phyloP scores from a whole-genome alignment of 2,888 invertebrate species.

The Dorcus parallelipipedus region DNA sequence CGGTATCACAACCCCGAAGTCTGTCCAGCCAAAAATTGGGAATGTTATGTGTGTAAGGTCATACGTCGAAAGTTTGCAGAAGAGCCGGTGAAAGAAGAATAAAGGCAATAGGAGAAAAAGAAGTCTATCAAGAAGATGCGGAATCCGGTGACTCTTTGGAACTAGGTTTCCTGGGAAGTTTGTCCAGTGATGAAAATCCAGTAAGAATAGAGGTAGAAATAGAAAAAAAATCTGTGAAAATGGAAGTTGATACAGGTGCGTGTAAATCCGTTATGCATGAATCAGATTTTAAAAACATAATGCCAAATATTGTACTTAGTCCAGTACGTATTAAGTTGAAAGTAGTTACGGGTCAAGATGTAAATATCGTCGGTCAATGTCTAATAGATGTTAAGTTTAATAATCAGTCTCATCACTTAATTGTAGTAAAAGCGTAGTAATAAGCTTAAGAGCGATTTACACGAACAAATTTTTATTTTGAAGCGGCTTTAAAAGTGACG shows the following conservation, averaged over 20 bases:
- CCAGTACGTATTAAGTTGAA: conserved; percentile 11
- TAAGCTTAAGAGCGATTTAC: too few species aligned
- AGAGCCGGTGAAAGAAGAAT: not conserved
- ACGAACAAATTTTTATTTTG: too few species aligned
- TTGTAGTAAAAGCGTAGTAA: conserved; percentile 8
- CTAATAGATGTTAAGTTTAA: conserved; percentile 7
- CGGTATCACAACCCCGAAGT: not conserved
- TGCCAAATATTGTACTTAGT: not conserved
- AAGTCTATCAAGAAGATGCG: not conserved
- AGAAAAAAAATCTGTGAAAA: not conserved
- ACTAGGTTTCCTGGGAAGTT: too few species aligned
- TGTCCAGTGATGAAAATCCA: too few species aligned
- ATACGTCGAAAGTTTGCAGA: conserved; percentile 4
- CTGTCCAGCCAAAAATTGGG: conserved; percentile 8
- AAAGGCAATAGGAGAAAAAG: conserved; percentile 4
- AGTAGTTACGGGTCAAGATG: conserved; percentile 10
- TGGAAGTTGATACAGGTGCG: conserved; percentile 10
- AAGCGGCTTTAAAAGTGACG: too few species aligned
- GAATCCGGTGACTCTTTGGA: not conserved
- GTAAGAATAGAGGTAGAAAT: not conserved
- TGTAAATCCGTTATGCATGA: conserved; percentile 1
- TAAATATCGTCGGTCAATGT: conserved; percentile 12
- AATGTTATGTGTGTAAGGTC: conserved; percentile 7
- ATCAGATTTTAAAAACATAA: conserved; percentile 5
- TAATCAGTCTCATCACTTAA: conserved; percentile 5